Evolutionary conservation across 1,140 invertebrate genomes (phyloP), one percentile per base, ranked within the genome.

Genomic region (Aphidius ervi): DNA sequence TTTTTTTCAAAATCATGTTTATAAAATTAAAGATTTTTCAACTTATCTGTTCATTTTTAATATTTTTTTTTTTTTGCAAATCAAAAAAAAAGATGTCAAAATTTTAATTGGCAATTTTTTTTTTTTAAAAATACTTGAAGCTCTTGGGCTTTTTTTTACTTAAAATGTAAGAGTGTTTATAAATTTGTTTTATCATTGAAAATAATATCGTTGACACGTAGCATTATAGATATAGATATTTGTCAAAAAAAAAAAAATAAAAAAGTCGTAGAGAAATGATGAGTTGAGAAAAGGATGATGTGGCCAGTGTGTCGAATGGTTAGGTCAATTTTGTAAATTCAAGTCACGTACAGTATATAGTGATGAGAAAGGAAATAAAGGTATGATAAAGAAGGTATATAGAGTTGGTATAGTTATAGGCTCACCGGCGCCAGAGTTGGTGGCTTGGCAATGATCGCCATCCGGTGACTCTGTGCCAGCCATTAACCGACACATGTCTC

Each of bases 401-500:
- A 16, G 39, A 10, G n/a, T n/a, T 9, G 6, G 52, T 10, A 9
- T 8, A 40, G 52, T 42, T 42, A 54, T 54, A 54, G 52, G 52
- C 52, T 54, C 52, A 54, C 52, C 52, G 42, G n/a, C 53, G 41
- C 58, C 61, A 54, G 39, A 54, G 52, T 9, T 54, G 52, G 52
- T 65, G 62, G 69, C 69, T 77, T 78, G 76, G 76, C 76, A 78
- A 78, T 79, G 77, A 78, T 79, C 75, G 74, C 72, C 74, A 77
- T 66, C 74, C 70, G 74, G 76, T 71, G 74, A 73, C 52, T 54
- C 76, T 73, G 65, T 73, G 73, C 70, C 72, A 71, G 67, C 74
- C 75, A 79, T 79, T 79, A 77, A 78, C 74, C 69, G 72, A 76
- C 74, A 78, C 71, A 71, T 78, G 74, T 78, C 77, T 74, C 71